phyloP scores from a whole-genome alignment of 2,888 invertebrate genomes.

The Schizaphis graminum region DNA sequence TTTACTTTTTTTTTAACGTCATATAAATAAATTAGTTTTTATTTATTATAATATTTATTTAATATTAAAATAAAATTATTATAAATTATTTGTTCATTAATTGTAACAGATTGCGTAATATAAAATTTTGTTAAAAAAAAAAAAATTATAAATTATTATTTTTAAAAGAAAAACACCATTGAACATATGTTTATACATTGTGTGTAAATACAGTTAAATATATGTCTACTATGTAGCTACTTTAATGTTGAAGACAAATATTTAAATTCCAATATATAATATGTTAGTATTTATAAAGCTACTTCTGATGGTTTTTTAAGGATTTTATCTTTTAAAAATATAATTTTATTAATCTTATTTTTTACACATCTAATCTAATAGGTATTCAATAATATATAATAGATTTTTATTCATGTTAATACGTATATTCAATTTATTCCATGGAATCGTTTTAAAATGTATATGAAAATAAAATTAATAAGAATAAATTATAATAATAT shows the following conservation, averaged over 20 bases:
- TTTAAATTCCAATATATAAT: not conserved
- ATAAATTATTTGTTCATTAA: too few relatives aligned
- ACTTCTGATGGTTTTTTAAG: accelerated
- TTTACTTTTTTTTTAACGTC: too few relatives aligned
- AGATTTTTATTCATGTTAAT: not conserved
- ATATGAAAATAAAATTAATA: not conserved
- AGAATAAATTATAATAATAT: not conserved
- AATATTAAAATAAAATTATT: too few relatives aligned
- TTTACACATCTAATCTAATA: not conserved
- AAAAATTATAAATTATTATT: not conserved
- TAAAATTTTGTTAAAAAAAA: too few relatives aligned
- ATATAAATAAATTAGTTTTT: not conserved
- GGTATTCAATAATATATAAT: not conserved
- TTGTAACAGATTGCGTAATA: too few relatives aligned
- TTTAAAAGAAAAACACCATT: not conserved
- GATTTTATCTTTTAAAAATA: not conserved
- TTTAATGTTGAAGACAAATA: not conserved
- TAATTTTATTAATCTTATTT: not conserved
- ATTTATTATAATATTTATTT: not conserved
- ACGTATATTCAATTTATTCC: not conserved
- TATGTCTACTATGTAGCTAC: too few relatives aligned
- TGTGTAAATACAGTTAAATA: too few relatives aligned
- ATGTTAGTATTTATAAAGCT: not conserved
- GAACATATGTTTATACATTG: not conserved
- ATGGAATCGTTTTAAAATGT: not conserved